Conservation (phyloP, 2,888 invertebrate genomes). For the Microplitis deprimator region DNA sequence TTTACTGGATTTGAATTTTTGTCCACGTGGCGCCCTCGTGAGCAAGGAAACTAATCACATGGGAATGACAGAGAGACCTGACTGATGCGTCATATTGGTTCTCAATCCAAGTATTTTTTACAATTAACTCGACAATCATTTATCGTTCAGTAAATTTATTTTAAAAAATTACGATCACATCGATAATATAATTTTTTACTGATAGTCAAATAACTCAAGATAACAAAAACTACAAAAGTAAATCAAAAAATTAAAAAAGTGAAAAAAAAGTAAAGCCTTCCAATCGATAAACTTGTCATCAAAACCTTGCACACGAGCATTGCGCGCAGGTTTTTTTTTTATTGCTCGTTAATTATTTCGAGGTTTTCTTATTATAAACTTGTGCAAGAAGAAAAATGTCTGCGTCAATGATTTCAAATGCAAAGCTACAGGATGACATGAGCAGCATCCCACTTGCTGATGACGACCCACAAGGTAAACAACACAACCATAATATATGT, state of each 20-base stretch:
- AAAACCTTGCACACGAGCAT: background rate
- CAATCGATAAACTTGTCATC: constrained; percentile 38
- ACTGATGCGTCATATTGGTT: constrained; percentile 13
- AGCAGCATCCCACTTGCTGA: constrained; percentile 90
- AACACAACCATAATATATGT: constrained; percentile 19
- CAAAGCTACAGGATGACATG: constrained; percentile 84
- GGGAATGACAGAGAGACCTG: background rate
- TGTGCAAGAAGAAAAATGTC: constrained; percentile 45
- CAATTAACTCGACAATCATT: constrained; percentile 2
- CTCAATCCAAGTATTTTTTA: background rate
- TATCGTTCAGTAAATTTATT: constrained; percentile 3
- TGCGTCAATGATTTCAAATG: constrained; percentile 70
- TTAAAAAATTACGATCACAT: constrained; percentile 3
- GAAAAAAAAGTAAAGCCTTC: constrained; percentile 11
- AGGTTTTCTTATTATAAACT: background rate
- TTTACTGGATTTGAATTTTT: background rate
- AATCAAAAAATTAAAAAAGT: background rate
- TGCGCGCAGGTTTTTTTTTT: constrained; percentile 20
- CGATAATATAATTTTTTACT: background rate
- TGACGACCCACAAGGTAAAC: constrained; percentile 88
- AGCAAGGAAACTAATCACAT: background rate
- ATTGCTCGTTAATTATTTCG: constrained; percentile 7
- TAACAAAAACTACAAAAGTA: background rate
- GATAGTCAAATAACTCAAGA: background rate
- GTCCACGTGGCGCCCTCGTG: background rate